Percentiles rank a stretch among this genome's conserved stretches.
phyloP scores from a whole-genome alignment of 2,797 vertebrate species.

The Acropternis orthonyx region DNA sequence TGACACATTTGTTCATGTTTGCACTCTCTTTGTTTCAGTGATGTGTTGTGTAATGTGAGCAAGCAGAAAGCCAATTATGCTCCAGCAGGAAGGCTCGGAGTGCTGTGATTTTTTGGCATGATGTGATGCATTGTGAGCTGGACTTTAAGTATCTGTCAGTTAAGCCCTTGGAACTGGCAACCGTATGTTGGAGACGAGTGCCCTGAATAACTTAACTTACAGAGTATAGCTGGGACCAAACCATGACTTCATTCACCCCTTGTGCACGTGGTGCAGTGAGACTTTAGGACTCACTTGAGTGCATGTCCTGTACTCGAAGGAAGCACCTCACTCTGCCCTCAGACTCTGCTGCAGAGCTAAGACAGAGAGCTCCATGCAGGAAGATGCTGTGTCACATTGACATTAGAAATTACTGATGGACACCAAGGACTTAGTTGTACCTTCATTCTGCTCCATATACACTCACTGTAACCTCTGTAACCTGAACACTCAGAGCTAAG shows the following conservation, averaged over 20 bases:
- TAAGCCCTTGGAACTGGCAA: background rate
- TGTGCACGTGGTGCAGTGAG: rapidly evolving
- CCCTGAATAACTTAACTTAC: background rate
- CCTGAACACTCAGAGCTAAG: background rate
- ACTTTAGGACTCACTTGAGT: background rate
- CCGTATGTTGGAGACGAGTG: background rate
- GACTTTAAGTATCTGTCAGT: background rate
- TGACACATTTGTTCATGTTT: background rate
- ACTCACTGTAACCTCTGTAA: background rate
- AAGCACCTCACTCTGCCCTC: background rate
- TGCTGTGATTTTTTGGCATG: slow-evolving; percentile 4
- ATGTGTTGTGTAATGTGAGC: slow-evolving; percentile 49
- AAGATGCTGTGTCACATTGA: background rate
- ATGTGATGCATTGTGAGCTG: background rate
- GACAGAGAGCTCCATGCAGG: background rate
- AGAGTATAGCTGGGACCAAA: background rate
- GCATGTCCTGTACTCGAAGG: background rate
- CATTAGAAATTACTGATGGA: background rate
- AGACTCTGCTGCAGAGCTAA: background rate
- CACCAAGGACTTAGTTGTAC: background rate
- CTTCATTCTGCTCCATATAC: background rate
- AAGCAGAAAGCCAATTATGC: slow-evolving; percentile 22
- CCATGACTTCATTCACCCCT: background rate
- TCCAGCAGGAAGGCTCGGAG: slow-evolving; percentile 42
- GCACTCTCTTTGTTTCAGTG: slow-evolving; percentile 48